A percentile compares a stretch with the other conserved stretches of the same genome.
Evolutionary conservation across 2,113 vertebrate species (phyloP).

Genomic region (Podocnemis expansa): DNA sequence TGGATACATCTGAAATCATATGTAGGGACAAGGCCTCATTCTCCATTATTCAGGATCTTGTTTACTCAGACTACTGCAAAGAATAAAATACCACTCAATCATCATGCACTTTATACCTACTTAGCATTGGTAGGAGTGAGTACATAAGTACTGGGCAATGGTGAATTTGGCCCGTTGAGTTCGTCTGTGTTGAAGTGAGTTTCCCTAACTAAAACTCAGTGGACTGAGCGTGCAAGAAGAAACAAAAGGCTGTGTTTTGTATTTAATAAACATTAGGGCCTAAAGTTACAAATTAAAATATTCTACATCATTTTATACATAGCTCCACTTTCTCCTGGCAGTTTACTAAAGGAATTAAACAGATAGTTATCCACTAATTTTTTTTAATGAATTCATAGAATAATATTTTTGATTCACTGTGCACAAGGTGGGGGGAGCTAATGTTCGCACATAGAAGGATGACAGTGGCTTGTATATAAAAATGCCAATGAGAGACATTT

Average conservation of each 20-base stretch:
- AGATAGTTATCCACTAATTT: background rate
- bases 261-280: background rate
- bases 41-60: background rate
- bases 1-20: background rate
- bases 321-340: background rate
- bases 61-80: background rate
- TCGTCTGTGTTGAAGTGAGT: background rate
- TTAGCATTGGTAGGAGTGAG: background rate
- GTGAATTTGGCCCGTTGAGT: background rate
- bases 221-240: background rate
- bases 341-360: background rate
- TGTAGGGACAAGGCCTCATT: fast-evolving
- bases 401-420: background rate
- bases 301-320: background rate
- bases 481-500: background rate
- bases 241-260: background rate
- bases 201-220: background rate
- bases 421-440: background rate
- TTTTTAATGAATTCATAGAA: background rate
- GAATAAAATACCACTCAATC: background rate
- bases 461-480: background rate
- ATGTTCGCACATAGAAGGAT: background rate
- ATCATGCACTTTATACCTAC: background rate
- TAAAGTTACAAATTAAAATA: background rate
- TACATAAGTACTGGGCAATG: background rate